Base-by-base conservation (phyloP, 2,888 invertebrate species). In the Himalopsyche tibetana region DNA sequence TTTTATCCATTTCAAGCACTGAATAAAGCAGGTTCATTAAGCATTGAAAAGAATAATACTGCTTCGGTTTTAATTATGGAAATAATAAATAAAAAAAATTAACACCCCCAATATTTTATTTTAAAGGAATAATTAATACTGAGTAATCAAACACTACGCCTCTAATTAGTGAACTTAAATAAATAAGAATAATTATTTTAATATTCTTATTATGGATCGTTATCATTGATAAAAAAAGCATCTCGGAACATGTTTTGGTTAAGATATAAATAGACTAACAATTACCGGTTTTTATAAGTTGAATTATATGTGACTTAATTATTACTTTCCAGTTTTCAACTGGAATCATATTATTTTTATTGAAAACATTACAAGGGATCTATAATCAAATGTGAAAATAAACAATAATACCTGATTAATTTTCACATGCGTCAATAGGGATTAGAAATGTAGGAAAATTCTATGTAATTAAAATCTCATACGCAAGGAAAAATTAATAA, bases 61-160 rank as follows among this genome's bases (percentile, higher is more conserved):
- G 28, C 28, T 15, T 74, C 42, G 80, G 2, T 80, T 80, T 80
- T 80, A 42, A 80, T 80, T 80, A 80, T 51, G n/a, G 42, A 51
- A 45, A 42, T 40, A 42, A 40, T 80, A 45, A 80, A 74, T 19
- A 74, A 74, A 74, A 74, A 82, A 82, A 45, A 55, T 28, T 36
- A 55, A 82, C 55, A 82, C 45, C 55, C 55, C 45, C 55, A 82
- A 82, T 55, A 36, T 74, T 74, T 36, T 74, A 74, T 36, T 69
- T 74, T 74, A 36, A 74, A 38, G 74, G 15, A 36, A 36, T 74
- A 74, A 74, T 74, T 74, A 74, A 28, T 74, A 74, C 38, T 9
- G 38, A 74, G 38, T 74, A 74, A 74, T 74, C 69, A 74, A 74
- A 74, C 69, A 74, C 15, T 19, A 36, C 36, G 74, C 19, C 15